These are phyloP conservation scores for Luffia ferchaultella DNA, from an alignment of 2,888 invertebrate species.

Conservation along the genomic window DNA sequence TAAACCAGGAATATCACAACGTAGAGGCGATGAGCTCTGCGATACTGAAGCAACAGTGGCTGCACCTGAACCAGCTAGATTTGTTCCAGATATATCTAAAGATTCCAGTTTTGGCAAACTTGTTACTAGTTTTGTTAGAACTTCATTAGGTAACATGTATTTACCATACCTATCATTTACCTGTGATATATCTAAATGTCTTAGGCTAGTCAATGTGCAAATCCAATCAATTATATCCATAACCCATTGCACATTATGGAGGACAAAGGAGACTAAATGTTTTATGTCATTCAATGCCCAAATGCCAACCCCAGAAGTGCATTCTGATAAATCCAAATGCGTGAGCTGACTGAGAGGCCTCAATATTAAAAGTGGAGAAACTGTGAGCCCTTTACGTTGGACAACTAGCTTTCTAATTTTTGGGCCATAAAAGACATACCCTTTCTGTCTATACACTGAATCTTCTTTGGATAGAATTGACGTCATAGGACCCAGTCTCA, in stretches of 20 bases:
- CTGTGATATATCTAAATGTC: conserved; percentile 87
- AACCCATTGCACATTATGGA: conserved; percentile 81
- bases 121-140: conserved; percentile 75
- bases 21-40: conserved; percentile 5
- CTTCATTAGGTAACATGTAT: conserved; percentile 77
- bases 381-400: conserved; percentile 52
- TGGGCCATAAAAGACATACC: conserved; percentile 66
- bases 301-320: conserved; percentile 68
- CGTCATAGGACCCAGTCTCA: conserved; percentile 76
- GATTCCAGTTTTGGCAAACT: conserved; percentile 79
- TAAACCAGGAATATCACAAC: conserved; percentile 87
- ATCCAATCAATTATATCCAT: conserved; percentile 70
- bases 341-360: conserved; percentile 68
- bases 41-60: conserved; percentile 57
- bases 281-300: conserved; percentile 72
- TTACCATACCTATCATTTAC: conserved; percentile 74
- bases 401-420: conserved; percentile 67
- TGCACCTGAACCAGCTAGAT: conserved; percentile 88
- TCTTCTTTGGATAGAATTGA: conserved; percentile 67
- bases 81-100: conserved; percentile 95
- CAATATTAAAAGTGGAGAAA: conserved; percentile 61
- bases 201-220: conserved; percentile 61
- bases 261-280: conserved; percentile 75
- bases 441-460: conserved; percentile 36
- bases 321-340: conserved; percentile 77